These are phyloP conservation scores for Andricus quercusramuli DNA, from an alignment of 2,888 invertebrate genomes.

Conservation along the genomic window DNA sequence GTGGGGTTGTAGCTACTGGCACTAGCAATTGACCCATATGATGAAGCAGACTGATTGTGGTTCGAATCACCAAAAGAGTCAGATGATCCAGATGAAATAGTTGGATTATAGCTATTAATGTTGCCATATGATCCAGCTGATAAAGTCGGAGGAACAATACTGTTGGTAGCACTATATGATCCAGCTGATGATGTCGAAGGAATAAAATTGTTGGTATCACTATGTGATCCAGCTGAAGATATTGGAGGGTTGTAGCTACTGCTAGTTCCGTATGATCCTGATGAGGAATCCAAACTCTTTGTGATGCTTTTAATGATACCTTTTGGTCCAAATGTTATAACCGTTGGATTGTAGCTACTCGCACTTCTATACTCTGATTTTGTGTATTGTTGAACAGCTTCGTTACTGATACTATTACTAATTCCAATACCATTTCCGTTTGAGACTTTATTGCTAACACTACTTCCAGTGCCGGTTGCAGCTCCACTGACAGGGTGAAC, in stretches of 20 bases:
- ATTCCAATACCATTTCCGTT: neutral
- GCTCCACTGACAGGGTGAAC: neutral
- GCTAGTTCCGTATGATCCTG: neutral
- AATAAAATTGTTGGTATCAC: neutral
- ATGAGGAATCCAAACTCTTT: neutral
- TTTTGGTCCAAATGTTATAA: conserved; percentile 34
- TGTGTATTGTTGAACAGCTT: neutral
- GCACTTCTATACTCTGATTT: neutral
- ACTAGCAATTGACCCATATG: neutral
- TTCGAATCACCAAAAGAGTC: neutral
- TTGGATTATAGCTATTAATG: no score
- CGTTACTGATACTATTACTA: neutral
- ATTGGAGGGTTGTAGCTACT: neutral
- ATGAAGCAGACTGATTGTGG: neutral
- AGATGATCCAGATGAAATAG: no score
- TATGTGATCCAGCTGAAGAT: neutral
- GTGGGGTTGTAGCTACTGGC: neutral
- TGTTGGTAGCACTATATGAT: neutral
- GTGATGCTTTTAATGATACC: conserved; percentile 3
- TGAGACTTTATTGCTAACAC: conserved; percentile 17
- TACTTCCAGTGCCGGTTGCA: neutral
- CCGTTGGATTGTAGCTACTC: conserved; percentile 16
- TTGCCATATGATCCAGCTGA: neutral
- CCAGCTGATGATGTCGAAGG: neutral
- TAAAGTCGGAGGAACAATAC: neutral